Base-by-base conservation (phyloP, 2,888 invertebrate genomes). In the Hololepta plana region DNA sequence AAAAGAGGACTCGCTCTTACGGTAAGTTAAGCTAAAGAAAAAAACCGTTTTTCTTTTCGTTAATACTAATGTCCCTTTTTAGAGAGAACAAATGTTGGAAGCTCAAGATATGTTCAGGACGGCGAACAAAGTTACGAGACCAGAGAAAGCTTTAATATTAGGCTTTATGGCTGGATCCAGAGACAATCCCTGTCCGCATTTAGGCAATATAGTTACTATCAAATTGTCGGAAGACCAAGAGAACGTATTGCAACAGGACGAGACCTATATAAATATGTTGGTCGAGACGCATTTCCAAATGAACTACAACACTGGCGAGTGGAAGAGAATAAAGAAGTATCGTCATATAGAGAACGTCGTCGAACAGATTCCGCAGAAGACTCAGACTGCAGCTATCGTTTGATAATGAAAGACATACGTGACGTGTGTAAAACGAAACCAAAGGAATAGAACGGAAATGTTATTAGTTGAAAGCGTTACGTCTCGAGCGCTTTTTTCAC, bases 111-210 rank as follows among this genome's bases (percentile, higher is more conserved):
- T 96, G 85, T 95, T 96, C 64, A 65, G 81, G 28, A 85, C 81
- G 34, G 91, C 95, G 19, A 95, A 95, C 53, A 80, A 85, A 47
- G 91, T 96, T 27, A 93, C 93, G 3, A 60, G 93, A 38, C 90
- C 91, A 1, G 95, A 96, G 52, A 96, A 96, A 51, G 91, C 93
- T 28, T 75, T 96, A 26, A 96, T 96, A 48, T 66, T 96, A 15
- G 91, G 93, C 37, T 96, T 96, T 47, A 95, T 96, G 90, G 93
- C 93, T 26, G 96, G 95, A n/a, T 82, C 88, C 5, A 71, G 93
- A 55, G 85, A 91, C 48, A 96, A 96, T 55, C 95, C 95, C 0
- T 88, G 91, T 53, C 93, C 93, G n/a, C 84, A 88, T 57, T 64
- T 91, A 32, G 95, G 95, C 45, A 88, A 90, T 56, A 84, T 95